These are phyloP conservation scores for Tenodera sinensis DNA, from an alignment of 2,888 invertebrate species.

Conservation along the genomic window DNA sequence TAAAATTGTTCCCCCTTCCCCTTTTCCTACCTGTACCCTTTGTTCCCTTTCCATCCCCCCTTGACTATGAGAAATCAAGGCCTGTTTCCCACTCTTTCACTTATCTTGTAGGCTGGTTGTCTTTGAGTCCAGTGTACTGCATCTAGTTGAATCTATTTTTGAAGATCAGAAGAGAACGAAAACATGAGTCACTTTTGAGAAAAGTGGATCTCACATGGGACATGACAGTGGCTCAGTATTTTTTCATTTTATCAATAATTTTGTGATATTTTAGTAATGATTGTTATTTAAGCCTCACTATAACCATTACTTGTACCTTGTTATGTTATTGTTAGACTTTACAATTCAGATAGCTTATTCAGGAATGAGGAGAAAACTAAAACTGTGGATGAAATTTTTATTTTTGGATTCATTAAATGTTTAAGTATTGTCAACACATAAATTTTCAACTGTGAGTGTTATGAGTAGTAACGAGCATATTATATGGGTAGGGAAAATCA, in stretches of 20 bases:
- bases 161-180: constrained; percentile 32
- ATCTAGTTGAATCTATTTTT: constrained; percentile 35
- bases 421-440: constrained; percentile 37
- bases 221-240: constrained; percentile 50
- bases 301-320: constrained; percentile 40
- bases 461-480: background rate
- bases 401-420: constrained; percentile 45
- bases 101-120: constrained; percentile 36
- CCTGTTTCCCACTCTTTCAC: constrained; percentile 31
- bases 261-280: constrained; percentile 56
- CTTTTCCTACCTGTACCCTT: background rate
- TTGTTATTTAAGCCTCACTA: constrained; percentile 55
- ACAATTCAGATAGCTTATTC: constrained; percentile 48
- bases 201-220: constrained; percentile 37
- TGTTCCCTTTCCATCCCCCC: constrained; percentile 22
- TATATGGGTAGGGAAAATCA: constrained; percentile 4
- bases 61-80: constrained; percentile 31
- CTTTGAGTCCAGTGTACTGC: constrained; percentile 30
- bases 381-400: constrained; percentile 43
- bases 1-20: background rate
- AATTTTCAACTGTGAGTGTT: background rate
- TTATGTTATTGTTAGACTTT: constrained; percentile 44
- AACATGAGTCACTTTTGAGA: constrained; percentile 33
- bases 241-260: constrained; percentile 52
- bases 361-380: constrained; percentile 45